Conservation (phyloP, 1,140 invertebrate genomes). For the Wasmannia auropunctata region DNA sequence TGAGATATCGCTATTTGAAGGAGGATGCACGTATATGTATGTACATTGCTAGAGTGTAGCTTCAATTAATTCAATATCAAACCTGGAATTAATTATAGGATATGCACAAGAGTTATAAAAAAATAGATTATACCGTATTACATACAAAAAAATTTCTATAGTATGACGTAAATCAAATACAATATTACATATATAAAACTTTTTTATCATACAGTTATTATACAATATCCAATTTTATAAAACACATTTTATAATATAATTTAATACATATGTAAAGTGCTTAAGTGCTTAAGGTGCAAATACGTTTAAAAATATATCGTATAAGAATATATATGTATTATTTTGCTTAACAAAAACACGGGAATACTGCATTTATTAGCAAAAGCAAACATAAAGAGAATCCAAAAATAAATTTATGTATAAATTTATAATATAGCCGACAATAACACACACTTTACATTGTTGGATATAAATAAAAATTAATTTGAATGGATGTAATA, state of each 20-base stretch:
- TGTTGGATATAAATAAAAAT: neutral
- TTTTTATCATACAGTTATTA: neutral
- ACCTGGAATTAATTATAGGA: slow-evolving; percentile 7
- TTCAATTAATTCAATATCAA: slow-evolving; percentile 6
- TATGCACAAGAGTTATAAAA: neutral
- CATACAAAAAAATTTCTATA: neutral
- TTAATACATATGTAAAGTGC: neutral
- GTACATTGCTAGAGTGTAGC: neutral
- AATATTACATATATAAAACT: neutral
- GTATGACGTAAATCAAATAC: neutral
- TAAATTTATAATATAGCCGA: neutral
- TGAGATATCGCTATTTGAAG: slow-evolving; percentile 25
- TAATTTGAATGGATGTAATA: neutral
- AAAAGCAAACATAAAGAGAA: neutral
- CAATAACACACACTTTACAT: neutral
- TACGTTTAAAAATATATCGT: neutral
- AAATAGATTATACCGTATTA: neutral
- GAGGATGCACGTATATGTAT: neutral
- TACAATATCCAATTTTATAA: neutral
- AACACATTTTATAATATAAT: neutral
- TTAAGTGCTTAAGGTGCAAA: neutral
- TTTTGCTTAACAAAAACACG: neutral
- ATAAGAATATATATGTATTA: neutral
- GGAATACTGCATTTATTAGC: neutral
- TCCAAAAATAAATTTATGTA: neutral